These are phyloP conservation scores for Apostichopus parvimensis DNA, from an alignment of 35 echinoderm and acorn worm genomes.

Conservation along the genomic window DNA sequence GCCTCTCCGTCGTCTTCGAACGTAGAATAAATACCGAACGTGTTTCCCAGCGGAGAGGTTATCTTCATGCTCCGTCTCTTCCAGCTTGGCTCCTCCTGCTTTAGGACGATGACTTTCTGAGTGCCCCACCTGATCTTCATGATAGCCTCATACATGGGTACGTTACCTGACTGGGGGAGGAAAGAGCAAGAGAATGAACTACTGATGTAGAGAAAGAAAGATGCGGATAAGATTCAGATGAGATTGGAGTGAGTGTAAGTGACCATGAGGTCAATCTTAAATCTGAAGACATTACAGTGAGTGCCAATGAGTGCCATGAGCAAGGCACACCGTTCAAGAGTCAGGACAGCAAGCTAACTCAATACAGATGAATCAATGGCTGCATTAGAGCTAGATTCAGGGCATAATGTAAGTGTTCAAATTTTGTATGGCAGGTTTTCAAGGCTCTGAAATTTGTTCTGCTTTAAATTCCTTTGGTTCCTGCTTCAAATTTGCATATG, in stretches of 20 bases:
- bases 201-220: neutral
- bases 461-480: no score
- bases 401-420: no score
- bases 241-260: neutral
- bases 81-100: conserved; percentile 83
- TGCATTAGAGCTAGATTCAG: no score
- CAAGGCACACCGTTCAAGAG: no score
- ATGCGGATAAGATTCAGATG: neutral
- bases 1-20: neutral
- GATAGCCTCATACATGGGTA: conserved; percentile 65
- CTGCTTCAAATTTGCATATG: no score
- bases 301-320: no score
- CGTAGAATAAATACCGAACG: neutral
- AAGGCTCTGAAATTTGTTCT: no score
- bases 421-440: no score
- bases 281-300: no score
- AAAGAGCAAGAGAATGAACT: neutral
- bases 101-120: conserved; percentile 82
- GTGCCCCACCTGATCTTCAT: conserved; percentile 87
- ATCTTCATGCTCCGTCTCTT: conserved; percentile 77
- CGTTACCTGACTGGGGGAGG: neutral
- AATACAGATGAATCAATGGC: no score
- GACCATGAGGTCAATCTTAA: neutral
- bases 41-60: conserved; percentile 16
- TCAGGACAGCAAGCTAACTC: no score